Evolutionary conservation across 2,113 vertebrate genomes (phyloP), one percentile per base, ranked within the genome.

Genomic region (Xenopus laevis): DNA sequence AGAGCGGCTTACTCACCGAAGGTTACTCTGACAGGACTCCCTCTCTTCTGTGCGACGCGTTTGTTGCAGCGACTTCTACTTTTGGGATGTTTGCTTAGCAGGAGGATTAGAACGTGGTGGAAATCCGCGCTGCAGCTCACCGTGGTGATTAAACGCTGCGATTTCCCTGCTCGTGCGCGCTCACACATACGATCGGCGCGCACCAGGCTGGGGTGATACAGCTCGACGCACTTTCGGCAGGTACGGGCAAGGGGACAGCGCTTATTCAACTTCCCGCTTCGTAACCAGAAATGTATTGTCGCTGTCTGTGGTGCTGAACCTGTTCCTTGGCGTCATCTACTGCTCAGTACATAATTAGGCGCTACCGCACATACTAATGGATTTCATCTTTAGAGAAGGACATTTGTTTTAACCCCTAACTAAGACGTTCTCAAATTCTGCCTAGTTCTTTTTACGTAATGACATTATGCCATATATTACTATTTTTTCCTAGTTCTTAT

Each of bases 161-260:
- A 66, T 13, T 15, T 13, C 50, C 50, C 18, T 13, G 50, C 61
- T 40, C 71, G 65, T 72, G 71, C 50, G 61, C 52, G 50, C 13
- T 33, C 47, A 52, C 58, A n/a, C 57, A 44, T 23, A n/a, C 33
- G 30, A 9, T 21, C 59, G 21, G 20, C n/a, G n/a, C n/a, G n/a
- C n/a, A n/a, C 44, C 20, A 8, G n/a, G 47, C 13, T 33, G 13
- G 47, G 50, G 71, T 27, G 71, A 50, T 13, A 57, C 62, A 50
- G 61, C 60, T 57, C n/a, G n/a, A n/a, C 17, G 15, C 17, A 9
- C 46, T 47, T 21, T 60, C 71, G 13, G 71, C 71, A 40, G 71
- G 16, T 63, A 52, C 6, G 30, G 30, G 30, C n/a, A n/a, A 33
- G 6, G 30, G 30, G 30, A 33, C 30, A 33, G 30, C 30, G 30